phyloP scores from a whole-genome alignment of 2,113 vertebrate genomes.

The Chroicocephalus ridibundus region DNA sequence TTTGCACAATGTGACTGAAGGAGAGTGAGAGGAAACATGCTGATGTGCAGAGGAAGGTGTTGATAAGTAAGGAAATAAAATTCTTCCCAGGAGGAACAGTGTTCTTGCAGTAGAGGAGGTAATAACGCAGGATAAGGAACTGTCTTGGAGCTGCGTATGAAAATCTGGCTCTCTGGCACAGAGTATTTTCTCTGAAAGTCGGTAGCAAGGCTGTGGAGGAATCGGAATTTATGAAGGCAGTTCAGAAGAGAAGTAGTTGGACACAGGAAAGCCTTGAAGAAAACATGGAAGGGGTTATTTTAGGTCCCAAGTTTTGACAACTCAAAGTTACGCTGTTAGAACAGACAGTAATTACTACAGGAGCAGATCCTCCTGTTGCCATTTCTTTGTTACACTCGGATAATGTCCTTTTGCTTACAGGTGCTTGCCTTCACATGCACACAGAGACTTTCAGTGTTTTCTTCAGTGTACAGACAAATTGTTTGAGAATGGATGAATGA shows the following conservation, averaged over 20 bases:
- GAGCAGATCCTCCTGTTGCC: background rate
- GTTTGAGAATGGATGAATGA: background rate
- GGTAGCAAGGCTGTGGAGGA: conserved; percentile 36
- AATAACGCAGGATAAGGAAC: conserved; percentile 21
- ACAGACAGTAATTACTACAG: background rate
- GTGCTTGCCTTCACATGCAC: background rate
- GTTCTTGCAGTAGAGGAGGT: background rate
- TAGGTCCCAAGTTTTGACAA: background rate
- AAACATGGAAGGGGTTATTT: background rate
- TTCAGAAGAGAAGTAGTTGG: background rate
- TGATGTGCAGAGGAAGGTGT: conserved; percentile 25
- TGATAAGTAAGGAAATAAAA: conserved; percentile 43
- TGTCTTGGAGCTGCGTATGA: conserved; percentile 22
- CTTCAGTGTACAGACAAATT: background rate
- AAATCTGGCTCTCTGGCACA: conserved; percentile 5
- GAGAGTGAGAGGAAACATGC: background rate
- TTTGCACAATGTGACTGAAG: background rate
- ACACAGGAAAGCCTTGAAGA: background rate
- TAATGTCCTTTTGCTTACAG: background rate
- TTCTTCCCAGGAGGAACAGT: conserved; percentile 16
- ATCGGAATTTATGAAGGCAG: background rate
- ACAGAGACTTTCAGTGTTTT: background rate
- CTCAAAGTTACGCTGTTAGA: background rate
- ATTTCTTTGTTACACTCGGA: background rate
- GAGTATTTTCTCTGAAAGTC: conserved; percentile 1